Conservation (phyloP, 2,888 invertebrate species). For the Heliconius sara region DNA sequence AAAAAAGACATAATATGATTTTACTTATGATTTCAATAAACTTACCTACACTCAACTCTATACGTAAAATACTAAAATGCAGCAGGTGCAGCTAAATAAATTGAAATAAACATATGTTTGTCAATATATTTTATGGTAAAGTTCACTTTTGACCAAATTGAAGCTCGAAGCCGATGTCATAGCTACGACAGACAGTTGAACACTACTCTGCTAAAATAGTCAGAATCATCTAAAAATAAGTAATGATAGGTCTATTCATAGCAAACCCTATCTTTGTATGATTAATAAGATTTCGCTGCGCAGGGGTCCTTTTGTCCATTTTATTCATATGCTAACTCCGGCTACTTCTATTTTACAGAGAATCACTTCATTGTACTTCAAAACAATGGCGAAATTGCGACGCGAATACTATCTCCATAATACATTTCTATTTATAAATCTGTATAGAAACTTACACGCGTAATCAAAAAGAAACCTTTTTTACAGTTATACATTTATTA, state of each 20-base stretch:
- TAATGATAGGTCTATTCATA: constrained; percentile 40
- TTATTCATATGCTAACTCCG: constrained; percentile 81
- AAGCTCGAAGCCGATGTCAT: background rate
- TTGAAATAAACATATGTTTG: background rate
- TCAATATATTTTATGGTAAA: background rate
- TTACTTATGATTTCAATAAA: background rate
- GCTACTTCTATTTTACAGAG: constrained; percentile 65
- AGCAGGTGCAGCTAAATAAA: background rate
- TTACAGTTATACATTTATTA: background rate
- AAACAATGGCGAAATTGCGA: constrained; percentile 68
- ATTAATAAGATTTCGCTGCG: constrained; percentile 75
- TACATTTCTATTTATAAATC: constrained; percentile 25
- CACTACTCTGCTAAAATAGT: background rate
- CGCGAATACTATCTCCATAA: constrained; percentile 50
- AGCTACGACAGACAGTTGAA: background rate
- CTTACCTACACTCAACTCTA: background rate
- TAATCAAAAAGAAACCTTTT: background rate
- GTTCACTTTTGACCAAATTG: background rate
- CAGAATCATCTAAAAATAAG: constrained; percentile 26
- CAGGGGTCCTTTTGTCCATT: constrained; percentile 74
- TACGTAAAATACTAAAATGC: too few species aligned
- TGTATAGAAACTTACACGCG: constrained; percentile 22
- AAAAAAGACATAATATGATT: background rate
- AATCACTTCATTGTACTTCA: constrained; percentile 69
- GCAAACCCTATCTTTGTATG: constrained; percentile 53